Evolutionary conservation across 1,140 invertebrate genomes (phyloP), one percentile per base, ranked within the genome.

Genomic region (Stegodyphus mimosarum): DNA sequence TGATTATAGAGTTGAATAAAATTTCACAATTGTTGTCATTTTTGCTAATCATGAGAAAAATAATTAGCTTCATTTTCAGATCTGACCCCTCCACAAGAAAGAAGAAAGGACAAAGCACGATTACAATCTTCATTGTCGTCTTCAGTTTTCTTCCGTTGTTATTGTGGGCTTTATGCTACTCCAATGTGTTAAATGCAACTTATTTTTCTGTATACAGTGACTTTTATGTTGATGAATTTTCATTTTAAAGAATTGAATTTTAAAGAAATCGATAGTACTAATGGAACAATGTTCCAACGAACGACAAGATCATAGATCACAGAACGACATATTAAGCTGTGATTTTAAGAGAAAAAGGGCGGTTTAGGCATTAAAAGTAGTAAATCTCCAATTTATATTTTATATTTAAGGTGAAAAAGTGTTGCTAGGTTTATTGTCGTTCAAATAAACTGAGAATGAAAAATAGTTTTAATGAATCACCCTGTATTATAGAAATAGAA

Each of bases 181-280:
- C 64, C 4, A 52, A 70, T n/a, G 52, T 69, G 7, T 52, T 79
- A 52, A 70, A 49, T 49, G 53, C 77, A 7, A 70, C 51, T 48
- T 70, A 70, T 15, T 48, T 70, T 55, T 79, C 77, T n/a, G 9
- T 79, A 0, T 79, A 64, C 33, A 53, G 64, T 15, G 77, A 79
- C 13, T 79, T 69, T 70, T 79, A 70, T 53, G 11, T 69, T 4
- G 52, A 79, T 33, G 77, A 79, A 53, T 79, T 79, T 79, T 79
- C 77, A 7, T 79, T 79, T 70, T 79, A 5, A 60, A 33, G 33
- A 33, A n/a, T n/a, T n/a, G n/a, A n/a, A n/a, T n/a, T n/a, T n/a
- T n/a, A n/a, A n/a, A n/a, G n/a, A n/a, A n/a, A n/a, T n/a, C n/a
- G n/a, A n/a, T n/a, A n/a, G n/a, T 33, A 33, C 33, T 33, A 33